Percentiles rank a stretch among this genome's conserved stretches.
Conservation (phyloP, 2,797 vertebrate species). For the Nannoperca australis region DNA sequence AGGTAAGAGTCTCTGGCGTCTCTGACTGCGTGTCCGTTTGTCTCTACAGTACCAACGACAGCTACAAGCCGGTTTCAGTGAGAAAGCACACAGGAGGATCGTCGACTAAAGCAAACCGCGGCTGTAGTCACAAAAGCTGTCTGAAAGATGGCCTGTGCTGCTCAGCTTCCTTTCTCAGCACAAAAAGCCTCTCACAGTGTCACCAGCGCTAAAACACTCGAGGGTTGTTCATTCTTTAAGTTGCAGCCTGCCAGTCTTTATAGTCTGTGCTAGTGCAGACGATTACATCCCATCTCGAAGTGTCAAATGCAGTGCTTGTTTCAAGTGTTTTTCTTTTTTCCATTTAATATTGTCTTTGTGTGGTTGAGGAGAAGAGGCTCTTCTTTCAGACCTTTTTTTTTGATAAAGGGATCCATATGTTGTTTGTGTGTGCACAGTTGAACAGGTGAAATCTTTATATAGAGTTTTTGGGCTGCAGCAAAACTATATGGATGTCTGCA, state of each 20-base stretch:
- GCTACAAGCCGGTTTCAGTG: constrained; percentile 54
- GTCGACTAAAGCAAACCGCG: constrained; percentile 19
- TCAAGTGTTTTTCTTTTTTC: constrained; percentile 62
- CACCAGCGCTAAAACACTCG: constrained; percentile 58
- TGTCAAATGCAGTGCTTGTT: constrained; percentile 60
- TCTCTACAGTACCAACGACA: constrained; percentile 78
- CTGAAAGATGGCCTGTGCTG: constrained; percentile 54
- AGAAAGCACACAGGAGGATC: constrained; percentile 39
- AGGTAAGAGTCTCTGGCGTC: constrained; percentile 63
- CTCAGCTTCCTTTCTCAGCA: constrained; percentile 56
- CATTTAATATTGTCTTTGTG: constrained; percentile 39
- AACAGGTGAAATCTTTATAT: constrained; percentile 41
- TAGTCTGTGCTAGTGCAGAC: constrained; percentile 58
- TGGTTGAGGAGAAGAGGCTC: constrained; percentile 41
- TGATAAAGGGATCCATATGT: constrained; percentile 66
- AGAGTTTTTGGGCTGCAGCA: constrained; percentile 51
- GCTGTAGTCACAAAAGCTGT: constrained; percentile 43
- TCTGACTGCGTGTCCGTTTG: constrained; percentile 59
- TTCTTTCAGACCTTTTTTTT: constrained; percentile 25
- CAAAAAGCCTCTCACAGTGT: constrained; percentile 52
- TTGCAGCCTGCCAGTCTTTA: constrained; percentile 59
- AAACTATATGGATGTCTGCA: constrained; percentile 41
- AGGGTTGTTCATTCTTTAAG: constrained; percentile 47
- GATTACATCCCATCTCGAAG: constrained; percentile 40
- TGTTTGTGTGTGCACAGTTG: constrained; percentile 38